These are phyloP conservation scores for Nebria ingens DNA, from an alignment of 1,140 invertebrate species.

Conservation along the genomic window DNA sequence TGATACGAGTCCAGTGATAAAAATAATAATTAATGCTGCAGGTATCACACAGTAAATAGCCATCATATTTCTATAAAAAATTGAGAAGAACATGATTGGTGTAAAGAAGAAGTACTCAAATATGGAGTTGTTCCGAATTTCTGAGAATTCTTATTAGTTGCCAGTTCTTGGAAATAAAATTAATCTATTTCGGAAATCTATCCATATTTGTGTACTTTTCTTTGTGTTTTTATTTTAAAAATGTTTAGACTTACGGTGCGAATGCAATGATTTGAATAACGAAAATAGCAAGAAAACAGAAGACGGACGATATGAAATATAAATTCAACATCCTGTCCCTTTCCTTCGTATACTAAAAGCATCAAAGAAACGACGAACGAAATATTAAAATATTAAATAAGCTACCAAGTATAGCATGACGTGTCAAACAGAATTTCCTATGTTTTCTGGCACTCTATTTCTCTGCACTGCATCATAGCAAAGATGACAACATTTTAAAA, in stretches of 20 bases:
- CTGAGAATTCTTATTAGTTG: too few species aligned
- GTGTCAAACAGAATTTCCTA: too few species aligned
- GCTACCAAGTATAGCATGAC: too few species aligned
- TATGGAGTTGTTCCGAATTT: too few species aligned
- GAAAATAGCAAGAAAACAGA: conserved; percentile 55
- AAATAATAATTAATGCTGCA: conserved; percentile 24
- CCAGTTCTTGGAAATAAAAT: conserved; percentile 18
- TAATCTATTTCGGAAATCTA: not conserved
- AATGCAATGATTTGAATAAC: conserved; percentile 56
- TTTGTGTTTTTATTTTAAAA: too few species aligned
- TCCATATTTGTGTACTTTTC: conserved; percentile 9
- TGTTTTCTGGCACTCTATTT: too few species aligned
- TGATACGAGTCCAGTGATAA: conserved; percentile 29
- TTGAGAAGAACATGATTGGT: too few species aligned
- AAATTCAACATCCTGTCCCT: conserved; percentile 73
- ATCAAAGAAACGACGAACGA: too few species aligned
- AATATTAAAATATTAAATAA: too few species aligned
- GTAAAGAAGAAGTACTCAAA: too few species aligned
- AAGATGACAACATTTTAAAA: not conserved
- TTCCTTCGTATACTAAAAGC: conserved; percentile 61
- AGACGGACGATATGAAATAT: conserved; percentile 73
- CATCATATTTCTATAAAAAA: conserved; percentile 18
- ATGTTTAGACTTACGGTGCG: conserved; percentile 47
- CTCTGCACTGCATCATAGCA: too few species aligned
- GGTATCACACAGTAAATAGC: conserved; percentile 24